Conservation (phyloP, 1,140 invertebrate genomes). For the Rhizoglyphus robini region DNA sequence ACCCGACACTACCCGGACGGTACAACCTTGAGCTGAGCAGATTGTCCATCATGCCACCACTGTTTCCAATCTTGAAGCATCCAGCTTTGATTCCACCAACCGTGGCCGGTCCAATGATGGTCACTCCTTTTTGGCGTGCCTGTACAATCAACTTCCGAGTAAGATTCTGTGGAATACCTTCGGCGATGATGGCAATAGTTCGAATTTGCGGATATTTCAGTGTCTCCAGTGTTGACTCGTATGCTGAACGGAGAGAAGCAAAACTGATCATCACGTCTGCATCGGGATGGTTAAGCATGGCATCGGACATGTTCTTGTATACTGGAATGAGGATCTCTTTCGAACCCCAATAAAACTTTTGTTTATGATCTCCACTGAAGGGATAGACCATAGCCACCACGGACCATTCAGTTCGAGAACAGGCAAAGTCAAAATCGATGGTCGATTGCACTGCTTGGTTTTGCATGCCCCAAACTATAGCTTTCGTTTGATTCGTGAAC, state of each 20-base stretch:
- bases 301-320: slow-evolving; percentile 94
- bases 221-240: slow-evolving; percentile 89
- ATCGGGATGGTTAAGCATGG: slow-evolving; percentile 85
- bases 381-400: slow-evolving; percentile 95
- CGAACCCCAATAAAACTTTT: slow-evolving; percentile 99
- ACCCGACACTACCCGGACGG: slow-evolving; percentile 72
- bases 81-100: slow-evolving; percentile 95
- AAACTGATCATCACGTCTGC: slow-evolving; percentile 97
- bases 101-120: slow-evolving; percentile 90
- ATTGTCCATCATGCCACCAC: slow-evolving; percentile 99
- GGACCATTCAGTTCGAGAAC: slow-evolving; percentile 60
- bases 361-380: slow-evolving; percentile 95
- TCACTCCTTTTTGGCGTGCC: slow-evolving; percentile 61
- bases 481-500: slow-evolving; percentile 51
- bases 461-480: slow-evolving; percentile 99
- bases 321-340: slow-evolving; percentile 92
- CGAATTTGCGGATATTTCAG: slow-evolving; percentile 82
- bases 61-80: slow-evolving; percentile 99
- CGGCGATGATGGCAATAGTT: slow-evolving; percentile 96
- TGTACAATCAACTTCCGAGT: slow-evolving; percentile 83
- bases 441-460: slow-evolving; percentile 90
- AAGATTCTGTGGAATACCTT: slow-evolving; percentile 96
- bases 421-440: slow-evolving; percentile 98
- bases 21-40: slow-evolving; percentile 95
- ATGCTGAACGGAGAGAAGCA: slow-evolving; percentile 91